Evolutionary conservation across 2,888 invertebrate species (phyloP), one percentile per base, ranked within the genome.

Genomic region (Lysandra coridon): DNA sequence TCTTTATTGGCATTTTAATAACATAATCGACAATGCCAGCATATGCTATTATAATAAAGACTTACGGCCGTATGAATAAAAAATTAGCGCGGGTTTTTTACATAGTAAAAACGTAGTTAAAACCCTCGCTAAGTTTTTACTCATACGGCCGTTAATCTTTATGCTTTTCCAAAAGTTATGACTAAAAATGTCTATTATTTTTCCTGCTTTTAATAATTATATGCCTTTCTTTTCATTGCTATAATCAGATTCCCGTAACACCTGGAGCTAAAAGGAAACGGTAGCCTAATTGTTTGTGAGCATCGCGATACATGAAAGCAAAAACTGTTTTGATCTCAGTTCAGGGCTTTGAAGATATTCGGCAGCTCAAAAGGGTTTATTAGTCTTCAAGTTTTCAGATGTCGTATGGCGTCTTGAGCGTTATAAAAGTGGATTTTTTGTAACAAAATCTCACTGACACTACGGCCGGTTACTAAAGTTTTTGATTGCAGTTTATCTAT

Each of bases 291-390:
- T 76, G 53, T 76, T 76, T 76, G 76, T 57, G 76, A 53, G 33
- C 57, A 57, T 57, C 33, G 33, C 2, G 6, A 57, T 76, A 76
- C 53, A 76, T 76, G 33, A 76, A 76, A 76, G 76, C 49, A 76
- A 5, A 23, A 57, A 6, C 53, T 14, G 76, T 76, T 75, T 76
- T 76, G 64, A 78, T 78, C 23, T 60, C n/a, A 69, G 49, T 81
- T 73, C 73, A 33, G 75, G 33, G 53, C 76, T 76, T 76, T 57
- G 57, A 76, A 76, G 53, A 17, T 6, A 14, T 76, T 76, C 53
- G 76, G 17, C 53, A 23, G 57, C 76, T 49, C 53, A 17, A 17
- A 53, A 33, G n/a, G 23, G 30, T 53, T 76, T 76, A 76, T 53
- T 53, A 49, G 69, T 37, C 69, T 69, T 33, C 33, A 37, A 69